Percentiles rank a stretch among this genome's conserved stretches.
These are phyloP conservation scores for Drosophila stalkeri DNA, from an alignment of 2,888 invertebrate genomes.

Conservation along the genomic window DNA sequence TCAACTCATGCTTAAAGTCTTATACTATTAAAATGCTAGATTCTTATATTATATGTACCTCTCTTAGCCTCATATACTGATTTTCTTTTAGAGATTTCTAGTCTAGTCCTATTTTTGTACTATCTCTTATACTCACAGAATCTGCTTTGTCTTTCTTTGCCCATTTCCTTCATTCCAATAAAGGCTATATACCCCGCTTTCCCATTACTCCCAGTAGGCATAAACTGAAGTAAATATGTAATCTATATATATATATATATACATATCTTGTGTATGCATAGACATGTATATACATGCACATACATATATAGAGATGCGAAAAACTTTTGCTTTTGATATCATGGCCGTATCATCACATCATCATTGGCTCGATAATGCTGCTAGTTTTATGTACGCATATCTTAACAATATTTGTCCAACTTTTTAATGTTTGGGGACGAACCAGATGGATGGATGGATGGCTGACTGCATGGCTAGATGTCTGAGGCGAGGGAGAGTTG, in stretches of 20 bases:
- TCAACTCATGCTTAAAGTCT: too few relatives aligned
- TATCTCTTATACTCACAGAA: too few relatives aligned
- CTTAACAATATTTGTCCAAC: conserved; percentile 52
- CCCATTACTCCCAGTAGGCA: background rate
- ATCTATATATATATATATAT: too few relatives aligned
- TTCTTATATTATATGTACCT: too few relatives aligned
- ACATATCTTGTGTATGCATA: too few relatives aligned
- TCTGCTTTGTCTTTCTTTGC: too few relatives aligned
- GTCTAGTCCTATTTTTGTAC: too few relatives aligned
- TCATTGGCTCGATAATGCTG: conserved; percentile 80
- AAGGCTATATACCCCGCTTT: background rate
- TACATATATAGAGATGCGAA: background rate
- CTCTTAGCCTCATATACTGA: too few relatives aligned
- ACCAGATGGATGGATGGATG: background rate
- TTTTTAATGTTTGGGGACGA: conserved; percentile 5
- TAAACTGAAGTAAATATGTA: conserved; percentile 3
- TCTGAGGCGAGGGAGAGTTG: background rate
- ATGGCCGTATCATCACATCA: conserved; percentile 77
- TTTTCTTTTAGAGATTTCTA: too few relatives aligned
- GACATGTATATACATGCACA: background rate
- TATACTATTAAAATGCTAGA: too few relatives aligned
- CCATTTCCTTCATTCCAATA: background rate
- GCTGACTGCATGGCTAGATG: background rate
- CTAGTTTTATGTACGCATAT: conserved; percentile 70
- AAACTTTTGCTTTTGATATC: conserved; percentile 81